phyloP scores from a whole-genome alignment of 2,113 vertebrate genomes.

The Petrocephalus microphthalmus region DNA sequence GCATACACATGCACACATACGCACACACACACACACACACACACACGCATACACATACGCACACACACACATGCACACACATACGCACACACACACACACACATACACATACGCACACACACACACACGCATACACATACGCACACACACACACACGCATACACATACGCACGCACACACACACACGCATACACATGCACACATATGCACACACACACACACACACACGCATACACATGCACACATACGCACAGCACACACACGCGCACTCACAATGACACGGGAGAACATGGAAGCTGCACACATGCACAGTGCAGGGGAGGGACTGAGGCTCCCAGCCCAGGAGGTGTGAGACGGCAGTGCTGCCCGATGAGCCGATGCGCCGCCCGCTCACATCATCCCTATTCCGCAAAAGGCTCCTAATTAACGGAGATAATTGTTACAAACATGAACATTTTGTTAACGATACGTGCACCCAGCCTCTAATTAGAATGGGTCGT shows the following conservation, averaged over 20 bases:
- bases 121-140: no score
- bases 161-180: no score
- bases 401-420: background rate
- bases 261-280: background rate
- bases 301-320: background rate
- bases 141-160: no score
- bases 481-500: constrained; percentile 14
- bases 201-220: background rate
- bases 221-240: background rate
- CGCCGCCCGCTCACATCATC: background rate
- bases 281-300: background rate
- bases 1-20: no score
- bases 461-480: constrained; percentile 11
- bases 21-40: no score
- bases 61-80: no score
- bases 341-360: background rate
- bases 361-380: background rate
- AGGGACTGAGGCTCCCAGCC: background rate
- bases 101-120: no score
- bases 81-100: no score
- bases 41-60: no score
- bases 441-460: constrained; percentile 12
- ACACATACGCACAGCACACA: background rate
- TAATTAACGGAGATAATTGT: constrained; percentile 12
- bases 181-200: no score